Conservation (phyloP, 2,797 vertebrate species). For the Spinibarbus caldwelli region DNA sequence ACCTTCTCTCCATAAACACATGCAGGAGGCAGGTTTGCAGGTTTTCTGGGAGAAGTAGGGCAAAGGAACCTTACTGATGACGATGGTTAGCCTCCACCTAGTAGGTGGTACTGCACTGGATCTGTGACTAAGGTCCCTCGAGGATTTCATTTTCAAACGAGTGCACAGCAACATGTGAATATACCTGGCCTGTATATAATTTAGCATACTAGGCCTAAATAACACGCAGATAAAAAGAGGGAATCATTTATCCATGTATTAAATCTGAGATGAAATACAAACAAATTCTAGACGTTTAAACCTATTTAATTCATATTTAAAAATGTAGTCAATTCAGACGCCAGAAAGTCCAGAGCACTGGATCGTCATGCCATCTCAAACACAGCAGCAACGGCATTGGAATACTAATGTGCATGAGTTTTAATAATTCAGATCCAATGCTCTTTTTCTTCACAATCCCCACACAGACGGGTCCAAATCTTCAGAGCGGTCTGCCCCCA, state of each 20-base stretch:
- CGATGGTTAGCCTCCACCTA: not conserved
- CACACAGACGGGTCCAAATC: not conserved
- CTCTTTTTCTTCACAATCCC: not conserved
- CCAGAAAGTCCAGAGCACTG: not conserved
- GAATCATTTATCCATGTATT: not conserved
- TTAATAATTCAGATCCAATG: constrained; percentile 41
- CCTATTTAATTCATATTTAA: too few species aligned
- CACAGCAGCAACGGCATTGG: not conserved
- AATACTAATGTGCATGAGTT: constrained; percentile 42
- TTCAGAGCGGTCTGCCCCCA: not conserved
- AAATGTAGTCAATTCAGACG: not conserved
- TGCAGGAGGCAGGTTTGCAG: constrained; percentile 8
- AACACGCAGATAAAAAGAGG: not conserved
- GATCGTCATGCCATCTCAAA: not conserved
- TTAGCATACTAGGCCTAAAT: not conserved
- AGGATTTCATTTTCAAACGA: constrained; percentile 5
- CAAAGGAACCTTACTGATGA: not conserved
- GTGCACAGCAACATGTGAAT: constrained; percentile 5
- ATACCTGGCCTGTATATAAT: not conserved
- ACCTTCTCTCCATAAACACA: constrained; percentile 33
- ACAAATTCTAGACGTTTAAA: not conserved
- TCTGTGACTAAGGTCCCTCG: not conserved
- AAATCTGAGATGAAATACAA: not conserved
- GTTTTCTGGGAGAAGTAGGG: not conserved
- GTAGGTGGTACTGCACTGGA: not conserved